Conservation (phyloP, 2,888 invertebrate genomes). For the Chromoteleia sp. region DNA sequence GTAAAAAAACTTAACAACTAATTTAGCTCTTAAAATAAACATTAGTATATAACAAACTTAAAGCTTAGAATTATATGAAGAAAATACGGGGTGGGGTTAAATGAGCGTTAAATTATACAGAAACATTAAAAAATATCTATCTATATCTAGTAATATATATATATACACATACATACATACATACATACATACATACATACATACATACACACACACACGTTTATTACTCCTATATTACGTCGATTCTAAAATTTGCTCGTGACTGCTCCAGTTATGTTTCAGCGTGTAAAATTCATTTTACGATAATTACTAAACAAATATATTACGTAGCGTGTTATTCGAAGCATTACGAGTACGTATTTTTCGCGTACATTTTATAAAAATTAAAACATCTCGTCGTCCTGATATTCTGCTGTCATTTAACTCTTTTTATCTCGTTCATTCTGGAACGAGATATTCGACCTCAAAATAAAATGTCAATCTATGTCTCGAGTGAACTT, state of each 20-base stretch:
- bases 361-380: neutral
- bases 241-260: constrained; percentile 1
- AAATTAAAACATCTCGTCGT: neutral
- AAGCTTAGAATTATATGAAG: too few species aligned
- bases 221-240: neutral
- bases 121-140: neutral
- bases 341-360: neutral
- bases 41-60: neutral
- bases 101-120: too few species aligned
- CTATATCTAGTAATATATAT: too few species aligned
- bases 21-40: constrained; percentile 6
- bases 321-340: neutral
- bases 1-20: constrained; percentile 19
- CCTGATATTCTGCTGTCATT: neutral
- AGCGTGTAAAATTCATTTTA: neutral
- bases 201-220: too few species aligned
- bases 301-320: constrained; percentile 2
- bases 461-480: constrained; percentile 8
- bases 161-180: too few species aligned
- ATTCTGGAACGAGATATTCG: neutral
- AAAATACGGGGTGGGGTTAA: too few species aligned
- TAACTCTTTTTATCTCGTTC: neutral
- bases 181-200: too few species aligned
- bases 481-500: neutral
- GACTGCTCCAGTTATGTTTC: neutral